phyloP scores from a whole-genome alignment of 2,113 vertebrate genomes.

The Sminthopsis crassicaudata region DNA sequence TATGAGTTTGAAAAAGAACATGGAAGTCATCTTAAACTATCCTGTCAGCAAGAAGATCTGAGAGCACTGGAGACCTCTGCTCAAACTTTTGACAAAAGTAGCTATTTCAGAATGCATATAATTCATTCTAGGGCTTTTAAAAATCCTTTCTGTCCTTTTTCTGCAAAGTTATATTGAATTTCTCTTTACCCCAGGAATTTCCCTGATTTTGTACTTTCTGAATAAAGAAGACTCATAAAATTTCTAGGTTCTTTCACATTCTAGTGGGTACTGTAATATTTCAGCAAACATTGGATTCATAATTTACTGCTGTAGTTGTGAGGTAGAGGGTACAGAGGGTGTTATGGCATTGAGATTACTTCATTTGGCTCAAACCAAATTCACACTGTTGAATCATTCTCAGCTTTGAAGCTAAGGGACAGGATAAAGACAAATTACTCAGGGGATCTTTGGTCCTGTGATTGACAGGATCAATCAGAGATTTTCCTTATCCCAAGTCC shows the following conservation, averaged over 20 bases:
- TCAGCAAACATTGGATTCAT: not conserved
- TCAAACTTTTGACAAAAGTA: constrained; percentile 4
- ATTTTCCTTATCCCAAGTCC: not conserved
- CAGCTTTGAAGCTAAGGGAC: not conserved
- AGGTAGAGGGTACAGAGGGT: not conserved
- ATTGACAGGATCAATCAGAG: not conserved
- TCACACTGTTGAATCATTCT: not conserved
- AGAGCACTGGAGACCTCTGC: not conserved
- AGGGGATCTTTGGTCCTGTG: not conserved
- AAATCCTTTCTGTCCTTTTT: not conserved
- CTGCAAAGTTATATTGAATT: constrained; percentile 5
- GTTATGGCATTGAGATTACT: not conserved
- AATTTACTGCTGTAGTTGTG: not conserved
- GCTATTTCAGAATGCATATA: not conserved
- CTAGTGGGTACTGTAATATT: not conserved
- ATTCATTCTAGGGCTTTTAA: not conserved
- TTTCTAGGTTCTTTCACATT: not conserved
- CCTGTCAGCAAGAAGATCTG: constrained; percentile 32
- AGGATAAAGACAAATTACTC: not conserved
- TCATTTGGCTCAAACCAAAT: not conserved
- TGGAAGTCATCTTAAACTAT: not conserved
- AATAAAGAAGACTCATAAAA: not conserved
- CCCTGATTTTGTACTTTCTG: not conserved
- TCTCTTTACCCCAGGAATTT: constrained; percentile 13
- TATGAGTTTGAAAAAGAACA: constrained; percentile 20